phyloP scores from a whole-genome alignment of 2,797 vertebrate species.

The Danionella dracula region DNA sequence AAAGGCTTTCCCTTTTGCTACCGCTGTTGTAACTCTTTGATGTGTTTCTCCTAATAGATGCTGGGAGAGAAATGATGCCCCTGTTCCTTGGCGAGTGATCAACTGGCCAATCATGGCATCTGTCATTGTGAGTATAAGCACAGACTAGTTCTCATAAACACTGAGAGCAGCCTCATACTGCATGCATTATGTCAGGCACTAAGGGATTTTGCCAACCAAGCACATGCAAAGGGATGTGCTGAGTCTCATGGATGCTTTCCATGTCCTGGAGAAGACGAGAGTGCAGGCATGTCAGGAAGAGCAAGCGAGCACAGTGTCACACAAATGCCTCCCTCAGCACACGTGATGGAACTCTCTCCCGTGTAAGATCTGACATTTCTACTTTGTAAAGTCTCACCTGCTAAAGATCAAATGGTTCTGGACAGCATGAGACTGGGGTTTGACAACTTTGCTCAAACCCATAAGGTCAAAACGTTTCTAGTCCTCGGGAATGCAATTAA shows the following conservation, averaged over 20 bases:
- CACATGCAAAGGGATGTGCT: slow-evolving; percentile 2
- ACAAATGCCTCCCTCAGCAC: background rate
- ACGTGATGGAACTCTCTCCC: background rate
- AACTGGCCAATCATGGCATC: slow-evolving; percentile 85
- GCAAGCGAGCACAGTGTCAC: background rate
- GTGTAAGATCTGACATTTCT: slow-evolving; percentile 1
- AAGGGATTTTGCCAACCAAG: slow-evolving; percentile 17
- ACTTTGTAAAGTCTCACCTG: slow-evolving; percentile 27
- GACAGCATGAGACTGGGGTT: background rate
- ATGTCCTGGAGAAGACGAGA: slow-evolving; percentile 1
- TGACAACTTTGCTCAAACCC: slow-evolving; percentile 14
- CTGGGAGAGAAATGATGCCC: slow-evolving; percentile 85
- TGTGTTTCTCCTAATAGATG: slow-evolving; percentile 65
- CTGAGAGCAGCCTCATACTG: background rate
- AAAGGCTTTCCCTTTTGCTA: background rate
- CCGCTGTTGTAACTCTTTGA: background rate
- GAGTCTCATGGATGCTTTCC: slow-evolving; percentile 6
- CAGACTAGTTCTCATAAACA: background rate
- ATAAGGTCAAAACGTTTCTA: background rate
- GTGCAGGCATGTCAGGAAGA: slow-evolving; percentile 1
- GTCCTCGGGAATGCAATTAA: background rate
- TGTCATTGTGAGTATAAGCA: slow-evolving; percentile 77
- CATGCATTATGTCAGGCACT: background rate
- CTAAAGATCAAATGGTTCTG: background rate
- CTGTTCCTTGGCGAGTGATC: slow-evolving; percentile 78